phyloP scores from a whole-genome alignment of 92 coral and sea anemone species.

The Epizoanthus ramosus region DNA sequence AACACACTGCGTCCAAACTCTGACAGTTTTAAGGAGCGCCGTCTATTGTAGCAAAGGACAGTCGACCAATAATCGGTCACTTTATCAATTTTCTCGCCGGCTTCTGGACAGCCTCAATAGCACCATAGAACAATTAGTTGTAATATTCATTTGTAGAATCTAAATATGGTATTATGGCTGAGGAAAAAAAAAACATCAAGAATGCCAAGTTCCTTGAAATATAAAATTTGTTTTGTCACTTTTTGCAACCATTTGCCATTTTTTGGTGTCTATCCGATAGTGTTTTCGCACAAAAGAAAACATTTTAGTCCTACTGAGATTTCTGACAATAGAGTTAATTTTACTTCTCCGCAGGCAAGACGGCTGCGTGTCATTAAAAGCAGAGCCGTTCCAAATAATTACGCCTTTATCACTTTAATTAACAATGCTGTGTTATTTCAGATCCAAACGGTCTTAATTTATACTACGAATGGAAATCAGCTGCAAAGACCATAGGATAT shows the following conservation, averaged over 20 bases:
- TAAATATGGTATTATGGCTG: too few relatives aligned
- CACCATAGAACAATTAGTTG: too few relatives aligned
- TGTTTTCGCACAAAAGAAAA: background rate
- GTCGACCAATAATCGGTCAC: too few relatives aligned
- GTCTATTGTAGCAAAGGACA: too few relatives aligned
- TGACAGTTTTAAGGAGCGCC: too few relatives aligned
- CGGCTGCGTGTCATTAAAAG: background rate
- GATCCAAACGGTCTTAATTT: background rate
- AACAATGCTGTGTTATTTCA: slow-evolving; percentile 8
- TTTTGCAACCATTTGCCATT: background rate
- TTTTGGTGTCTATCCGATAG: background rate
- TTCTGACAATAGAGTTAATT: slow-evolving; percentile 21
- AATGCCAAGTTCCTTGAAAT: too few relatives aligned
- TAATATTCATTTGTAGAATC: too few relatives aligned
- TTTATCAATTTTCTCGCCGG: too few relatives aligned
- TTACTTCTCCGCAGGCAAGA: slow-evolving; percentile 4
- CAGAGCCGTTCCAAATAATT: background rate
- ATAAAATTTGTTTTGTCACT: too few relatives aligned
- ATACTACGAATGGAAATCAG: background rate
- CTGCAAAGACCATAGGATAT: slow-evolving; percentile 2
- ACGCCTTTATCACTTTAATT: slow-evolving; percentile 11
- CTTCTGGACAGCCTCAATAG: too few relatives aligned
- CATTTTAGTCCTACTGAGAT: slow-evolving; percentile 7
- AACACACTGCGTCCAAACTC: too few relatives aligned
- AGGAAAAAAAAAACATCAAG: too few relatives aligned